phyloP scores from a whole-genome alignment of 2,888 invertebrate species.

The Drosophila helvetica region DNA sequence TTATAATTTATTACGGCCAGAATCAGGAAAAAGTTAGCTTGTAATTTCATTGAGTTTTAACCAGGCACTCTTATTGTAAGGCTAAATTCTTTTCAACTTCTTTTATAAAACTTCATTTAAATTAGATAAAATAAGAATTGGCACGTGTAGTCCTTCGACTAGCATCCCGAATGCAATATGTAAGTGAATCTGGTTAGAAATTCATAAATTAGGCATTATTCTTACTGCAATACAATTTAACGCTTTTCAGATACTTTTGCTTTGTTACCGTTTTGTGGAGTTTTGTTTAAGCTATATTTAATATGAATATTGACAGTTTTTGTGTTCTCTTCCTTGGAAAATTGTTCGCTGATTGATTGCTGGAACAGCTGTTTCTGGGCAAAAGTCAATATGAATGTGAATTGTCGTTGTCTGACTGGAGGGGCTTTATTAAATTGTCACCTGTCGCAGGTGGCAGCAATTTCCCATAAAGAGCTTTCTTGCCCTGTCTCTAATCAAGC shows the following conservation, averaged over 20 bases:
- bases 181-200: not conserved
- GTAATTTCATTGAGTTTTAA: too few species aligned
- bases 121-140: too few species aligned
- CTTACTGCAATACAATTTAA: too few species aligned
- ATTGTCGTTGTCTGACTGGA: slow-evolving; percentile 15
- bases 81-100: too few species aligned
- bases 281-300: not conserved
- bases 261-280: not conserved
- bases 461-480: slow-evolving; percentile 42
- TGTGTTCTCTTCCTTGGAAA: not conserved
- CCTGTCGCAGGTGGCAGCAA: slow-evolving; percentile 60
- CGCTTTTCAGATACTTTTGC: not conserved
- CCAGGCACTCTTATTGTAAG: too few species aligned
- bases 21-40: too few species aligned
- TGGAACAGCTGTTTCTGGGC: slow-evolving; percentile 24
- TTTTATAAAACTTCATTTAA: too few species aligned
- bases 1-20: too few species aligned
- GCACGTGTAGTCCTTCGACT: too few species aligned
- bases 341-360: slow-evolving; percentile 26
- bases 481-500: slow-evolving; percentile 16
- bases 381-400: slow-evolving; percentile 31
- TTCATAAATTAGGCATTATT: too few species aligned
- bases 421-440: slow-evolving; percentile 63
- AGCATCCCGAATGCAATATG: too few species aligned
- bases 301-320: not conserved